Base-by-base conservation (phyloP, 1,140 invertebrate species). In the Pentalonia nigronervosa region DNA sequence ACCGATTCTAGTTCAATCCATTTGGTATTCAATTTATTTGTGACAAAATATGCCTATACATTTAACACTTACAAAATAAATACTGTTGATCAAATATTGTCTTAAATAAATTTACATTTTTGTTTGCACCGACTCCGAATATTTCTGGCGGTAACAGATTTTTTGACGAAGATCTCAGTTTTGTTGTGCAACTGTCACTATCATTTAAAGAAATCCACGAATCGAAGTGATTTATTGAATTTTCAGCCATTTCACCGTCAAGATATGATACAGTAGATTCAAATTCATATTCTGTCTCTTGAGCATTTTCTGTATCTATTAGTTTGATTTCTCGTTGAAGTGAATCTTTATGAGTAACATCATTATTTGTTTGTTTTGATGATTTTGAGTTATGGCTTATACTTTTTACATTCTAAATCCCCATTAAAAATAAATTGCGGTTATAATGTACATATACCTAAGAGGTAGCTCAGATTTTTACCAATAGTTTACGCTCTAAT, bases 1-100 rank as follows among this genome's bases (percentile, higher is more conserved):
- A 93, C 81, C 4, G 91, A 84, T 41, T 36, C 47, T 84, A 93
- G 23, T 45, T 93, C 91, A 41, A 93, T 86, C 91, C 91, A 93
- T 86, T 60, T n/a, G 6, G 7, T 34, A 36, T 93, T 86, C 30
- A 93, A 50, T n/a, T 93, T 50, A 17, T 93, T 93, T 8, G 91
- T 86, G 4, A 93, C 91, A 53, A 93, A 93, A 30, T 93, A 93
- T 56, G 36, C 34, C 91, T 93, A 56, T 17, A 81, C 6, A n/a
- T 25, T 47, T 76, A n/a, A 76, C 0, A 30, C 41, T 53, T 23
- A 20, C 0, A 45, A 41, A 60, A 45, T n/a, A 48, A 56, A 41
- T 41, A 90, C n/a, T 90, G 34, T 36, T 45, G 1, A 60, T 41
- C 14, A 30, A 90, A 41, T 25, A 36, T 48, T 90, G 34, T 36